Evolutionary conservation across 2,113 vertebrate species (phyloP).

Genomic region (Struthio camelus): DNA sequence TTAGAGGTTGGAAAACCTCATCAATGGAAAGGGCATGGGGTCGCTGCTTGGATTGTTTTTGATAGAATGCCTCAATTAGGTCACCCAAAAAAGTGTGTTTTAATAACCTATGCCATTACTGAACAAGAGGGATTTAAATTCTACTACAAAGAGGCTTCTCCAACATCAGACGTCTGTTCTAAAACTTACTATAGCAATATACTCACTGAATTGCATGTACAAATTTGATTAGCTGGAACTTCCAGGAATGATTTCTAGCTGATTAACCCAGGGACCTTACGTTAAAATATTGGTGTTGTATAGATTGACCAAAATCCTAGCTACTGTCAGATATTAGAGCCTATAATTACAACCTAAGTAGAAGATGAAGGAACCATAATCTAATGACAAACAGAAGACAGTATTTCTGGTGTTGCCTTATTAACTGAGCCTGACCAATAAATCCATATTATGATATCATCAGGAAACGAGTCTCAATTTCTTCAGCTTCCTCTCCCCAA

Average conservation of each 20-base stretch:
- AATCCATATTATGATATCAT: conserved; percentile 30
- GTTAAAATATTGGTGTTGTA: conserved; percentile 65
- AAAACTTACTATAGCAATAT: conserved; percentile 70
- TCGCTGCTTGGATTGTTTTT: conserved; percentile 62
- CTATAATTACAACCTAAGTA: conserved; percentile 71
- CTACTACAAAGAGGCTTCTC: conserved; percentile 52
- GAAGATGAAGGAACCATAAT: conserved; percentile 70
- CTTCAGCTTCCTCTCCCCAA: conserved; percentile 15
- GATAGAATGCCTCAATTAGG: conserved; percentile 71
- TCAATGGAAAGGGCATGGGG: neutral
- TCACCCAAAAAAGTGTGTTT: conserved; percentile 62
- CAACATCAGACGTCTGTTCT: conserved; percentile 68
- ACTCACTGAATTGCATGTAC: conserved; percentile 57
- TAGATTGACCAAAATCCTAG: conserved; percentile 73
- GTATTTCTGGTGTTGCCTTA: conserved; percentile 62
- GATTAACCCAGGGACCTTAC: conserved; percentile 75
- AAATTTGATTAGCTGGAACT: conserved; percentile 77
- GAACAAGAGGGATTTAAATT: conserved; percentile 67
- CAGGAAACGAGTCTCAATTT: conserved; percentile 20
- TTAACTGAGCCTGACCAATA: conserved; percentile 42
- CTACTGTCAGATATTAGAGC: conserved; percentile 71
- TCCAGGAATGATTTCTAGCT: conserved; percentile 76
- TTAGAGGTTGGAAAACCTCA: conserved; percentile 43
- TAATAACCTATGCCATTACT: conserved; percentile 69
- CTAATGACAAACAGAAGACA: conserved; percentile 61